A percentile compares a stretch with the other conserved stretches of the same genome.
Evolutionary conservation across 1,140 invertebrate genomes (phyloP).

Genomic region (Halesus radiatus): DNA sequence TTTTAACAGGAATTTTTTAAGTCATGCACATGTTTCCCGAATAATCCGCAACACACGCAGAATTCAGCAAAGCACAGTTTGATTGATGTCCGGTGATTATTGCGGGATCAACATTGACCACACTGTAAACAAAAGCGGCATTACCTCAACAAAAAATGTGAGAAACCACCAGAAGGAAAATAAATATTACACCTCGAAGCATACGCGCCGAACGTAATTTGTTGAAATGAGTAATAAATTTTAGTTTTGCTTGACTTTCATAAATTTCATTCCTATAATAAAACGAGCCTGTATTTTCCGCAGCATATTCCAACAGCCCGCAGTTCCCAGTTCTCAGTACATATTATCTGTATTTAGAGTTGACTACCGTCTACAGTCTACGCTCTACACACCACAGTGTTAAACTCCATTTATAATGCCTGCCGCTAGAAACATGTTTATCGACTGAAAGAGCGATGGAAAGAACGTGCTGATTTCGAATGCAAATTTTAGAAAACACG

Average conservation of each 20-base stretch:
- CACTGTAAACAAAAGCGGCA: too few species aligned
- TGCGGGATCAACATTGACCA: too few species aligned
- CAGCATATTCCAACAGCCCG: background rate
- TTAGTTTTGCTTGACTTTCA: constrained; percentile 9
- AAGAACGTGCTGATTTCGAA: constrained; percentile 8
- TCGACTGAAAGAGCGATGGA: constrained; percentile 16
- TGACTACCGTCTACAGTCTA: background rate
- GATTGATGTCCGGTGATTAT: too few species aligned
- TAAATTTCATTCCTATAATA: constrained; percentile 17
- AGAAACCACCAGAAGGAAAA: too few species aligned
- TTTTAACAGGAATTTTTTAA: too few species aligned
- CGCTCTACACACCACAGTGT: background rate
- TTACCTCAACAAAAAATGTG: too few species aligned
- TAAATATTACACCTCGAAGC: too few species aligned
- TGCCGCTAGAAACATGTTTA: constrained; percentile 19
- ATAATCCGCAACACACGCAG: too few species aligned
- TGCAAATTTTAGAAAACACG: constrained; percentile 33
- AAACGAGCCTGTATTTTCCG: constrained; percentile 1
- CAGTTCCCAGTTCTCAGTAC: background rate
- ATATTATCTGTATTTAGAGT: background rate
- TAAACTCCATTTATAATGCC: constrained; percentile 26
- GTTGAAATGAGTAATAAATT: constrained; percentile 4
- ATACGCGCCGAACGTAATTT: background rate
- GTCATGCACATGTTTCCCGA: too few species aligned
- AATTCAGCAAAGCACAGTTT: too few species aligned